Conservation (phyloP, 2,888 invertebrate genomes). For the Steinernema hermaphroditum region DNA sequence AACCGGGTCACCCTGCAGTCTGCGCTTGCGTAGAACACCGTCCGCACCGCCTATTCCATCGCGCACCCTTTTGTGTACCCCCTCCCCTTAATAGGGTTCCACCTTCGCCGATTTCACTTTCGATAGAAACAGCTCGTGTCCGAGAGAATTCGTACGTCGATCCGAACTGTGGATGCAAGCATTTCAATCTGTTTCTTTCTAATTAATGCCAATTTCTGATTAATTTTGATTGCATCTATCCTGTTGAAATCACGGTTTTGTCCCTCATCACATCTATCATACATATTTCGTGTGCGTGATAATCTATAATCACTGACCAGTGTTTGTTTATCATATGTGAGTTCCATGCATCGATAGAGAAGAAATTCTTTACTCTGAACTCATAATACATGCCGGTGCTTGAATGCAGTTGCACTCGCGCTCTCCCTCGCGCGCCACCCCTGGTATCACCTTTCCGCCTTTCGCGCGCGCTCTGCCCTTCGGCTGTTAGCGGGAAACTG, state of each 20-base stretch:
- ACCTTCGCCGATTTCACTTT: slow-evolving; percentile 31
- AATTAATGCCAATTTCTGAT: too few relatives aligned
- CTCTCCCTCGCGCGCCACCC: not conserved
- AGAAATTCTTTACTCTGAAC: too few relatives aligned
- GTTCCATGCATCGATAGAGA: too few relatives aligned
- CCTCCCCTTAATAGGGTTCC: slow-evolving; percentile 30
- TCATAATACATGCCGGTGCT: not conserved
- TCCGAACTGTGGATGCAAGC: slow-evolving; percentile 17
- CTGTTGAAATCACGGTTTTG: too few relatives aligned
- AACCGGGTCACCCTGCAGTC: slow-evolving; percentile 31
- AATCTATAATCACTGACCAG: too few relatives aligned
- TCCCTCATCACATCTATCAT: too few relatives aligned
- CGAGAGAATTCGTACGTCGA: slow-evolving; percentile 31
- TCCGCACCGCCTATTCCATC: slow-evolving; percentile 30
- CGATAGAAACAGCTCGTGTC: slow-evolving; percentile 30
- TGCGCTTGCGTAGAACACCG: slow-evolving; percentile 30
- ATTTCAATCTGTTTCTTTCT: slow-evolving; percentile 20
- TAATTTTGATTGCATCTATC: too few relatives aligned
- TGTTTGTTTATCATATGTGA: too few relatives aligned
- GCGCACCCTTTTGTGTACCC: slow-evolving; percentile 31
- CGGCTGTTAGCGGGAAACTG: not conserved
- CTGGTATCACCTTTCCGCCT: slow-evolving; percentile 7
- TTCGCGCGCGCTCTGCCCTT: slow-evolving; percentile 1
- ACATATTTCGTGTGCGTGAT: too few relatives aligned
- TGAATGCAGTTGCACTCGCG: slow-evolving; percentile 32